Base-by-base conservation (phyloP, 1,140 invertebrate genomes). In the Cyclina sinensis region DNA sequence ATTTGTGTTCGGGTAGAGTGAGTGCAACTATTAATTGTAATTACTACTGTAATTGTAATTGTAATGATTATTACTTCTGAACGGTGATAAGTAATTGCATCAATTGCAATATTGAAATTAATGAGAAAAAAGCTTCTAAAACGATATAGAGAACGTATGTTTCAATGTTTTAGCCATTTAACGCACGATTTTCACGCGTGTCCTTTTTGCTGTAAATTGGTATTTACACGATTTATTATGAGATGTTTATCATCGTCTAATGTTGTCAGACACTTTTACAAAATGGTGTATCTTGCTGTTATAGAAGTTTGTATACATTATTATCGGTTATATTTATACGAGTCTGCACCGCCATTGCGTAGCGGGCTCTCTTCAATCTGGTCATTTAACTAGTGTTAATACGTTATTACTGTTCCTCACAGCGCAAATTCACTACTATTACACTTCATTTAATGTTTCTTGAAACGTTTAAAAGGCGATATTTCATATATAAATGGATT, bases 401-500 rank as follows among this genome's bases (percentile, higher is more conserved):
- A 78, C 21, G 27, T 46, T 32, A 24, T 21, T 51, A 30, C 21
- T 35, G 74, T 51, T 78, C 46, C 32, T 51, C 32, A 32, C 24
- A 35, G 12, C 18, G 35, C 46, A n/a, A 57, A 78, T 73, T 74
- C n/a, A 30, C 18, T n/a, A 35, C 82, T 21, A 84, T 84, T 73
- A 84, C 65, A 73, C 82, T 84, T 84, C 43, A 73, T 21, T 54
- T 70, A 84, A 84, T 84, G 82, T 46, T 70, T 74, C 39, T 46
- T 24, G 32, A 51, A 73, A 35, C 62, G 68, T 73, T 73, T 84
- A 35, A 70, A 81, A 73, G 59, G 48, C 65, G 46, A 84, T 84
- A 84, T 73, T 84, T 84, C 46, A 84, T 84, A 73, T 74, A 37
- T 84, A 73, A 84, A 73, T 84, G 68, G 82, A 54, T 84, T 54